Conservation (phyloP, 1,140 invertebrate genomes). For the Pogonognathellus flavescens region DNA sequence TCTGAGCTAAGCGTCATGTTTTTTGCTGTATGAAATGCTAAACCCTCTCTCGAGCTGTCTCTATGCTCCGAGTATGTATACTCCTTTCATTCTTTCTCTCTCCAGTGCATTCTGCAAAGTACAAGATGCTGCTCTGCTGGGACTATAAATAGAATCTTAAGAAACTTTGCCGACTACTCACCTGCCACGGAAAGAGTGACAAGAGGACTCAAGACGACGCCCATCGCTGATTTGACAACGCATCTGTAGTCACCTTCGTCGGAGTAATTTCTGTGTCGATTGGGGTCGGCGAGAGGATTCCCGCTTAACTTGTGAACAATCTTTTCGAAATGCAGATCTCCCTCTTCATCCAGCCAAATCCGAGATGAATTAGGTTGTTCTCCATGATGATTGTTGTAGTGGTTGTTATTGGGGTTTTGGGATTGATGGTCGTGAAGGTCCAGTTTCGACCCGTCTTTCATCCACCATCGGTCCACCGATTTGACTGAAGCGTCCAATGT, state of each 20-base stretch:
- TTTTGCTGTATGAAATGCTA: too few species aligned
- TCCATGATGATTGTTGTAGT: background rate
- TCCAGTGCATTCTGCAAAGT: too few species aligned
- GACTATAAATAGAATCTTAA: constrained; percentile 25
- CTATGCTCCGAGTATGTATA: too few species aligned
- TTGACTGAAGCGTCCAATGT: too few species aligned
- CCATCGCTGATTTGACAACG: constrained; percentile 56
- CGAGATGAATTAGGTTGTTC: background rate
- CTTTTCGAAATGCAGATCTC: constrained; percentile 64
- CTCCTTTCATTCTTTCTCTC: too few species aligned
- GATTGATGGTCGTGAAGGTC: constrained; percentile 50
- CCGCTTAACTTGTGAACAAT: constrained; percentile 61
- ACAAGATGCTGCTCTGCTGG: background rate
- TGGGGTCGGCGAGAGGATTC: background rate
- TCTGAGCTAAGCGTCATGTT: too few species aligned
- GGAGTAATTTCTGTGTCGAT: constrained; percentile 52
- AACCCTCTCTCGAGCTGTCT: too few species aligned
- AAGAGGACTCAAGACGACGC: constrained; percentile 64
- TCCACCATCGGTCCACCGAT: constrained; percentile 60
- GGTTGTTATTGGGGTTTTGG: constrained; percentile 5
- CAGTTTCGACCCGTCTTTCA: constrained; percentile 62
- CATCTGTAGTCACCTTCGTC: constrained; percentile 65
- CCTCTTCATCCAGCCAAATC: constrained; percentile 45
- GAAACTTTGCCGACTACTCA: constrained; percentile 42
- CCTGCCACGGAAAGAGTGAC: constrained; percentile 61